These are phyloP conservation scores for Trachymyrmex cornetzi DNA, from an alignment of 1,140 invertebrate species.

Conservation along the genomic window DNA sequence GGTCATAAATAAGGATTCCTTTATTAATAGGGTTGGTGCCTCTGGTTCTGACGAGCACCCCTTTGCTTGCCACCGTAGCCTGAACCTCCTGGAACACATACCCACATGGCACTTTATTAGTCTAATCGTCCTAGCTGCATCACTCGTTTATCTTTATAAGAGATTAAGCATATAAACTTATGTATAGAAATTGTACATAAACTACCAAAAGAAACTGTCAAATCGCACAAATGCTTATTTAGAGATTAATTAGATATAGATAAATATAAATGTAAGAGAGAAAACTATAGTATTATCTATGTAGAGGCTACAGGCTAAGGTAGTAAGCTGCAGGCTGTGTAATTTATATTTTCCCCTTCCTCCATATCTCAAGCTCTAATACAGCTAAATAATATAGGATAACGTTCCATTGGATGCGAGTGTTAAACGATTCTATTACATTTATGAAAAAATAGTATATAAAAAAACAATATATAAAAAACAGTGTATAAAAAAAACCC, in stretches of 20 bases:
- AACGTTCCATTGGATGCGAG: conserved; percentile 20
- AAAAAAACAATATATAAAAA: not conserved
- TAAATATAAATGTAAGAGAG: conserved; percentile 59
- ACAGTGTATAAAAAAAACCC: too few species aligned
- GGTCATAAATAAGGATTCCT: conserved; percentile 83
- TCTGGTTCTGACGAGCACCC: conserved; percentile 90
- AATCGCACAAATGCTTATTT: conserved; percentile 74
- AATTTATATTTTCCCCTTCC: conserved; percentile 75
- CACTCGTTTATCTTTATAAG: conserved; percentile 56
- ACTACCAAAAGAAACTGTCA: conserved; percentile 50
- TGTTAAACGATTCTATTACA: not conserved
- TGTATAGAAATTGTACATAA: conserved; percentile 59
- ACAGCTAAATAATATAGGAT: conserved; percentile 74
- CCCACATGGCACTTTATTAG: conserved; percentile 86
- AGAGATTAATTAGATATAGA: conserved; percentile 65
- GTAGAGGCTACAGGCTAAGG: conserved; percentile 87
- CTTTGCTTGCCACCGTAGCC: conserved; percentile 88
- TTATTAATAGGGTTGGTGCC: conserved; percentile 92
- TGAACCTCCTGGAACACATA: conserved; percentile 87
- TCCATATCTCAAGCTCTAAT: conserved; percentile 73
- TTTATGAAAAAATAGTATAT: not conserved
- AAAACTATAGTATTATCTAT: conserved; percentile 79
- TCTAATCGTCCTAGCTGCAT: conserved; percentile 86
- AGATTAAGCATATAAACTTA: conserved; percentile 39
- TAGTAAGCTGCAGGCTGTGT: conserved; percentile 85